Percentiles rank a stretch among this genome's conserved stretches.
These are phyloP conservation scores for Papilio aristodemus DNA, from an alignment of 1,140 invertebrate species.

Conservation along the genomic window DNA sequence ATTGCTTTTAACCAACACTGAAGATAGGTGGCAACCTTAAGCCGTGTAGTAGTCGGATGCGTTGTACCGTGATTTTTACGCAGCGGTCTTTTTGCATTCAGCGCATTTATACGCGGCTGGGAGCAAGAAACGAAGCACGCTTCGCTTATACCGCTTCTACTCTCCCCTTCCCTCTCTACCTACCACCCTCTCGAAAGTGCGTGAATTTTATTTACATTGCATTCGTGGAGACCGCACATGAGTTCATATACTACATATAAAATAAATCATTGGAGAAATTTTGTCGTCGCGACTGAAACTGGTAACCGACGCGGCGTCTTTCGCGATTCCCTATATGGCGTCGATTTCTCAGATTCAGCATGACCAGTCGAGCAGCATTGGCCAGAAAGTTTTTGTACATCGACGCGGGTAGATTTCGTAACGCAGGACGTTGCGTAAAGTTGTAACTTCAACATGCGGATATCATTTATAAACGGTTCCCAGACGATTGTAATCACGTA, in stretches of 20 bases:
- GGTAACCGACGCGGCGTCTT: conserved; percentile 38
- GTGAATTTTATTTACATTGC: conserved; percentile 38
- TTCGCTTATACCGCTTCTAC: conserved; percentile 45
- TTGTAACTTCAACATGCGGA: conserved; percentile 46
- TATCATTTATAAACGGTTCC: conserved; percentile 25
- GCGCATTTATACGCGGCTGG: conserved; percentile 51
- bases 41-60: conserved; percentile 34
- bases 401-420: conserved; percentile 55
- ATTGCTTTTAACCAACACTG: background rate
- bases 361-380: conserved; percentile 63
- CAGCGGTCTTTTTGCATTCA: conserved; percentile 60
- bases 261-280: conserved; percentile 37
- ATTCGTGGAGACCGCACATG: conserved; percentile 1
- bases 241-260: background rate
- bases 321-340: conserved; percentile 52
- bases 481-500: conserved; percentile 15
- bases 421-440: conserved; percentile 42
- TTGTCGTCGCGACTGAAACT: conserved; percentile 39
- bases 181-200: conserved; percentile 26
- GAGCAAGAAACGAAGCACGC: conserved; percentile 56
- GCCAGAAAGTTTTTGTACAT: conserved; percentile 62
- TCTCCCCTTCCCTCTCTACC: conserved; percentile 39
- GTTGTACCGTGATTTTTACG: conserved; percentile 57
- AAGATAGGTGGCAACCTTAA: conserved; percentile 23
- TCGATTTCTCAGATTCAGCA: conserved; percentile 65